Conservation (phyloP, 2,113 vertebrate genomes). For the Rhabdomys dilectus region DNA sequence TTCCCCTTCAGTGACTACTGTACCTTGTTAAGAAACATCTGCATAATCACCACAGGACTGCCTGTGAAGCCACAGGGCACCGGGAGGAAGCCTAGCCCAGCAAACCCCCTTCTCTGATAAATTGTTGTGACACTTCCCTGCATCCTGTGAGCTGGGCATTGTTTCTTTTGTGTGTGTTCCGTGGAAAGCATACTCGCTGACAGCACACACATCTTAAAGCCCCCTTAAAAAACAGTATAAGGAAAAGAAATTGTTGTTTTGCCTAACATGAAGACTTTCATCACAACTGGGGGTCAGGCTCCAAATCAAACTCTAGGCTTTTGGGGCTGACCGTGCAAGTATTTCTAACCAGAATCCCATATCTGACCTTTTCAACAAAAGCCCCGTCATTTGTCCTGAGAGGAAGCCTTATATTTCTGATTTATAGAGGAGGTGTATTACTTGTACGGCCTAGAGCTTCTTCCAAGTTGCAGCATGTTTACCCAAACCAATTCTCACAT, state of each 20-base stretch:
- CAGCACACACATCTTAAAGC: conserved; percentile 39
- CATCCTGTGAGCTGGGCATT: conserved; percentile 70
- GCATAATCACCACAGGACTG: conserved; percentile 65
- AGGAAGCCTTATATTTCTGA: conserved; percentile 37
- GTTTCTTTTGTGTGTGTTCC: conserved; percentile 72
- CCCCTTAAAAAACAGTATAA: conserved; percentile 47
- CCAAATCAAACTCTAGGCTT: conserved; percentile 19
- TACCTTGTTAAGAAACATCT: conserved; percentile 75
- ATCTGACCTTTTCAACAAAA: conserved; percentile 59
- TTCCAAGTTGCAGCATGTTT: background rate
- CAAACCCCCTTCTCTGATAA: conserved; percentile 77
- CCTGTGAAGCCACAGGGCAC: conserved; percentile 68
- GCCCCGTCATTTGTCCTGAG: background rate
- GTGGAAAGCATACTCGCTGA: conserved; percentile 77
- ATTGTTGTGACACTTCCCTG: conserved; percentile 84
- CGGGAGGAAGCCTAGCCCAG: conserved; percentile 60
- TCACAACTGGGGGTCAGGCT: conserved; percentile 57
- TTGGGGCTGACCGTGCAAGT: conserved; percentile 12
- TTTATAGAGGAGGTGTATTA: conserved; percentile 41
- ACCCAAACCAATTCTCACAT: background rate
- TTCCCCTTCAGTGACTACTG: conserved; percentile 76
- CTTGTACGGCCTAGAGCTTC: conserved; percentile 18
- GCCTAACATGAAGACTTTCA: conserved; percentile 52
- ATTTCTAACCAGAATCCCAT: conserved; percentile 51
- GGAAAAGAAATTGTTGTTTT: conserved; percentile 52